A percentile compares a stretch with the other conserved stretches of the same genome.
Evolutionary conservation across 35 echinoderm and acorn worm genomes (phyloP).

Genomic region (Heliocidaris erythrogramma): DNA sequence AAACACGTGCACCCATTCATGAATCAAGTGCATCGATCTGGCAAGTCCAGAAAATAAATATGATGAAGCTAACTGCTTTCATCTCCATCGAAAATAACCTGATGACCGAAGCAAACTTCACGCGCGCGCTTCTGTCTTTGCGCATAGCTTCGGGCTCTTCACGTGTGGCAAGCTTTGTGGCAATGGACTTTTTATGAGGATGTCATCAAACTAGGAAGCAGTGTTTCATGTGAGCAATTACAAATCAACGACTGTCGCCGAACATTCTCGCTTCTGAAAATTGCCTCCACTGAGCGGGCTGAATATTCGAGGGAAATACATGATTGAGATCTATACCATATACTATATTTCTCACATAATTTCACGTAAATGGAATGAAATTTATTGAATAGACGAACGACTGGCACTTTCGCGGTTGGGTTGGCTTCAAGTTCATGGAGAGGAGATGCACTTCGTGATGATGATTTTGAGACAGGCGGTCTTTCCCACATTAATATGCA

Average conservation of each 20-base stretch:
- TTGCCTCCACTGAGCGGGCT: not conserved
- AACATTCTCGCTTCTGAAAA: not conserved
- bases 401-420: not conserved
- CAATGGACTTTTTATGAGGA: not conserved
- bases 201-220: not conserved
- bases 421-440: no score
- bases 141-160: not conserved
- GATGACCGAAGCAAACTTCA: not conserved
- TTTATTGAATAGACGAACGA: not conserved
- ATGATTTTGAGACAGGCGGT: not conserved
- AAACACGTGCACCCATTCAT: not conserved
- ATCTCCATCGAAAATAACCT: not conserved
- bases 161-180: not conserved
- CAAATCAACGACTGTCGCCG: not conserved
- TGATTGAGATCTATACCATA: not conserved
- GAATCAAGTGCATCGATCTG: not conserved
- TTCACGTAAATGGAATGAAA: not conserved
- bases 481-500: slow-evolving; percentile 3
- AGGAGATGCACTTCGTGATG: not conserved
- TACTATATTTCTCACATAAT: not conserved
- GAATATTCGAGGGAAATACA: not conserved
- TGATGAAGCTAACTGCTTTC: not conserved
- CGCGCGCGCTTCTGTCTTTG: not conserved
- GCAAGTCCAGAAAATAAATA: not conserved
- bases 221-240: not conserved